Evolutionary conservation across 2,113 vertebrate genomes (phyloP).

Genomic region (Ochotona curzoniae): DNA sequence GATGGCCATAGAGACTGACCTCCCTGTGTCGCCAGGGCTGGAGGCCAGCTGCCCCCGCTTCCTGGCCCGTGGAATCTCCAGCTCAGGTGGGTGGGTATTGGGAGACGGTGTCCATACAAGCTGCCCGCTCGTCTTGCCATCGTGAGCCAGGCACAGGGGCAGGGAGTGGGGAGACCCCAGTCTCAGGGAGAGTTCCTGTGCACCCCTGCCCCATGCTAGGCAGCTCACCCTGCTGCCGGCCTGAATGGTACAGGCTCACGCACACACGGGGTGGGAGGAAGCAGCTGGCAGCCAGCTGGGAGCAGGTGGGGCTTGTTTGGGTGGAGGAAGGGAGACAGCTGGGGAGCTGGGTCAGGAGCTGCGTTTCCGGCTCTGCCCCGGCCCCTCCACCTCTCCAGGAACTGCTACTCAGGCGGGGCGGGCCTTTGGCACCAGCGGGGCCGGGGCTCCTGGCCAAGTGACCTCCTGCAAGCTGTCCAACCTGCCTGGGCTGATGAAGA

Average conservation of each 20-base stretch:
- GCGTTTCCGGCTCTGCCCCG: neutral
- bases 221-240: too few relatives aligned
- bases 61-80: neutral
- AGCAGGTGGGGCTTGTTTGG: neutral
- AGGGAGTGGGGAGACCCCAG: fast-evolving
- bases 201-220: fast-evolving
- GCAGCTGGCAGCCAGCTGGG: too few relatives aligned
- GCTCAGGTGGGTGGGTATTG: too few relatives aligned
- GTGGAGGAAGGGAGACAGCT: neutral
- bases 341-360: too few relatives aligned
- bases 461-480: too few relatives aligned
- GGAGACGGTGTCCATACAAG: fast-evolving
- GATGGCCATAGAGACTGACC: too few relatives aligned
- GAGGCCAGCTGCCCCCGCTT: neutral
- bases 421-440: neutral
- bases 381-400: neutral
- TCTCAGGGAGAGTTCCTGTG: neutral
- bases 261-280: too few relatives aligned
- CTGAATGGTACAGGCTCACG: too few relatives aligned
- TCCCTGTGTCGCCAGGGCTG: too few relatives aligned
- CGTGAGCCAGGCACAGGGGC: fast-evolving
- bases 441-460: neutral
- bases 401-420: neutral
- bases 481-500: too few relatives aligned
- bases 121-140: neutral